Percentiles rank a stretch among this genome's conserved stretches.
Conservation (phyloP, 2,888 invertebrate species). For the Dichetophora obliterata region DNA sequence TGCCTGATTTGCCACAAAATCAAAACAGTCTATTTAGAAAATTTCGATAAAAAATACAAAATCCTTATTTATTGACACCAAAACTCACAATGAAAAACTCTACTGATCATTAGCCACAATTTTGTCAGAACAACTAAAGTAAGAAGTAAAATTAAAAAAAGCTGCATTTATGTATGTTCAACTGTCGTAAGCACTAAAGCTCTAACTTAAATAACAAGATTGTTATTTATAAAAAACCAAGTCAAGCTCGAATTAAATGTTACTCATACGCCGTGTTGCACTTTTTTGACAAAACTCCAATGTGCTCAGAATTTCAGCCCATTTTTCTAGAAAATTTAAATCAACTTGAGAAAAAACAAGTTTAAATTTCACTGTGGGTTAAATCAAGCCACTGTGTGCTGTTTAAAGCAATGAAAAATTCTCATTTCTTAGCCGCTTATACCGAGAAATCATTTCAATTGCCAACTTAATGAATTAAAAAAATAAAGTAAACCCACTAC, state of each 20-base stretch:
- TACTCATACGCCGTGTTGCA: background rate
- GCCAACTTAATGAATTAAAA: background rate
- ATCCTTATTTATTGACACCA: no score
- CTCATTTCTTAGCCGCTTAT: background rate
- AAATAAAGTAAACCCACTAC: constrained; percentile 8
- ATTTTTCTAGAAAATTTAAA: background rate
- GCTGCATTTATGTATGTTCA: no score
- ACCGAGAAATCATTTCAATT: background rate
- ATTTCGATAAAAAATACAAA: no score
- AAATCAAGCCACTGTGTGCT: no score
- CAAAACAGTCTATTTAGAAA: no score
- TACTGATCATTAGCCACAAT: no score
- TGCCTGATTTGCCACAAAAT: no score
- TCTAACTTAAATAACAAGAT: no score
- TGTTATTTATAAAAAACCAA: background rate
- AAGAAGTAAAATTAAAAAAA: no score
- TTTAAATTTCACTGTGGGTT: background rate
- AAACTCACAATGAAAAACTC: no score
- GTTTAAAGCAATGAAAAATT: background rate
- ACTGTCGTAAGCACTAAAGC: no score
- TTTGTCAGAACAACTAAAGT: no score
- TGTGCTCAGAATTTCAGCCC: background rate
- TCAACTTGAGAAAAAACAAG: background rate
- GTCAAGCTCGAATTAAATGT: background rate
- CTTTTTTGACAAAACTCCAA: background rate